Conservation (phyloP, 2,888 invertebrate species). For the Sesia bembeciformis region DNA sequence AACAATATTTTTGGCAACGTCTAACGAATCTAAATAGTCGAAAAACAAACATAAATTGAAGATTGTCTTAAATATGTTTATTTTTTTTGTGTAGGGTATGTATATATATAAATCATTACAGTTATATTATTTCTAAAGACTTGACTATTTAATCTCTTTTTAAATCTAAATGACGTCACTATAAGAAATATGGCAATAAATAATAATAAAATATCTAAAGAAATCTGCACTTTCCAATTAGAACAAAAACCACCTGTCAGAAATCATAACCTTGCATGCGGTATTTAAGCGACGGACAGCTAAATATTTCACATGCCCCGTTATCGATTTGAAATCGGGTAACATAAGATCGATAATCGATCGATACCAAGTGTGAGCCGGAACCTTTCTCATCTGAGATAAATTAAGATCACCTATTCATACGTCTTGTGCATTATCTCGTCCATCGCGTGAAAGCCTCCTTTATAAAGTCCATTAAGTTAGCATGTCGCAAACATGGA, state of each 20-base stretch:
- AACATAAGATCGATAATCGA: conserved; percentile 45
- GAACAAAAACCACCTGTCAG: not conserved
- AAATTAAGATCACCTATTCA: conserved; percentile 72
- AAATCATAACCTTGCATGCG: not conserved
- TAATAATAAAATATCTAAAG: no score
- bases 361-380: conserved; percentile 52
- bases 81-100: no score
- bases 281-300: not conserved
- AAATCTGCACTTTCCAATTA: no score
- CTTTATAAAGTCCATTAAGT: conserved; percentile 57
- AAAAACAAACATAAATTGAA: no score
- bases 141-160: no score
- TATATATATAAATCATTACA: no score
- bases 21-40: no score
- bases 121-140: no score
- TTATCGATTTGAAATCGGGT: conserved; percentile 49
- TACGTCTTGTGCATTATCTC: conserved; percentile 57
- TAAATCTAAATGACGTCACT: no score
- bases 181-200: no score
- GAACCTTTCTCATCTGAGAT: conserved; percentile 48
- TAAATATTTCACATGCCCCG: conserved; percentile 4
- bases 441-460: conserved; percentile 50
- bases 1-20: no score
- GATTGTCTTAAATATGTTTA: no score
- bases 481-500: conserved; percentile 47